Conservation (phyloP, 2,888 invertebrate species). For the Rhaphigaster nebulosa region DNA sequence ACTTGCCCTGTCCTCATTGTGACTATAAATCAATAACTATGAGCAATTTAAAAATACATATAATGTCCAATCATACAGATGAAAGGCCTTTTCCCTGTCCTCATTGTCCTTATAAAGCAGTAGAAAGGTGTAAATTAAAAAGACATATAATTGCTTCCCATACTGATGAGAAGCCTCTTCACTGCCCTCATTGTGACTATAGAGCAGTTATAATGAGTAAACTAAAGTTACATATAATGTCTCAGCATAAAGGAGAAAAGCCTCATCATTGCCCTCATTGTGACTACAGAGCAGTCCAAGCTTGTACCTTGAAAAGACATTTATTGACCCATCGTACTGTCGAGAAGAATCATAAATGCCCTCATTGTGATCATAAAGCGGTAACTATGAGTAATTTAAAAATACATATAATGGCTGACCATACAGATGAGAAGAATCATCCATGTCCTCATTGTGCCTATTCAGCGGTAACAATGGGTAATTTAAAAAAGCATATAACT, state of each 20-base stretch:
- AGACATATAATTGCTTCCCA: background rate
- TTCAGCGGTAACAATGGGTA: background rate
- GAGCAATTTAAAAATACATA: constrained; percentile 10
- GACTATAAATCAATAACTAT: constrained; percentile 14
- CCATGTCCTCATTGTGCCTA: background rate
- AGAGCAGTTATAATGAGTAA: background rate
- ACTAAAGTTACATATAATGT: constrained; percentile 1
- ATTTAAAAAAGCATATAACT: background rate
- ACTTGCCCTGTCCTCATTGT: background rate
- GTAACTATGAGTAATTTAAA: background rate
- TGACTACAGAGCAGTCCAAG: background rate
- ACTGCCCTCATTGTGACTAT: background rate
- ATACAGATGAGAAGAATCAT: background rate
- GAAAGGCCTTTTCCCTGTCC: constrained; percentile 12
- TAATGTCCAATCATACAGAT: background rate
- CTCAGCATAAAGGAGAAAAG: background rate
- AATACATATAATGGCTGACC: constrained; percentile 9
- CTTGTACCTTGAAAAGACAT: background rate
- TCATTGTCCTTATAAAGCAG: constrained; percentile 24
- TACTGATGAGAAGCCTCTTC: background rate
- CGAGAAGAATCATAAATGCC: background rate
- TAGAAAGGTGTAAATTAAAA: constrained; percentile 20
- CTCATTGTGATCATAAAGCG: background rate
- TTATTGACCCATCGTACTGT: background rate
- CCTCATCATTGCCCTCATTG: background rate